Evolutionary conservation across 2,113 vertebrate species (phyloP), one percentile per base, ranked within the genome.

Genomic region (Turdus rufiventris): DNA sequence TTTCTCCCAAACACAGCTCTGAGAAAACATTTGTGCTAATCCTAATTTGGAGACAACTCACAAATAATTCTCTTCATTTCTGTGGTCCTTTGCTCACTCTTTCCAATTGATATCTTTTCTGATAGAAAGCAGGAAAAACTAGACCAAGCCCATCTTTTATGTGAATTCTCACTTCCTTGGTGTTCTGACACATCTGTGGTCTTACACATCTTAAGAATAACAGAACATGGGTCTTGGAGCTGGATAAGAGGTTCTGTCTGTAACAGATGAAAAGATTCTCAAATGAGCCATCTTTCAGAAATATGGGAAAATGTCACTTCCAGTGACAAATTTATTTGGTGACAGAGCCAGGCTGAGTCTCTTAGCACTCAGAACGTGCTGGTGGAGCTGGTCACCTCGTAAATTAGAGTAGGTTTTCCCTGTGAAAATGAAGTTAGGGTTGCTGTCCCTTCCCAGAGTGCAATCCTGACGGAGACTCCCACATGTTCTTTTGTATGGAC

Each of bases 341-440:
- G 18, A 8, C 45, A 75, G 19, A 53, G 21, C 9, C 36, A 78
- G 56, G 21, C 13, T 71, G n/a, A 85, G 10, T 16, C 11, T 19
- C 45, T 72, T 40, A 80, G 24, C 17, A 23, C 23, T 50, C 9
- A 5, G 43, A 87, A 76, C 0, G 1, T 0, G 0, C 8, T 56
- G 17, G 10, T 29, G 33, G 48, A 26, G 34, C 23, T 12, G 58
- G 12, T 5, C 5, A 11, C n/a, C 25, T 63, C 28, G 9, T 4
- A 63, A 31, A 2, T 0, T 0, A 62, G 10, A 43, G 26, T 7
- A 58, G 23, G 5, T 56, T 29, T 84, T 58, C 23, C 25, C 10
- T 23, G 5, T 25, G 50, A 29, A 66, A 33, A 45, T 68, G 16
- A 28, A 33, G 4, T 16, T 65, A 31, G 16, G 6, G 9, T 61